phyloP scores from a whole-genome alignment of 2,888 invertebrate genomes.

The Cataglyphis rosenhaueri region DNA sequence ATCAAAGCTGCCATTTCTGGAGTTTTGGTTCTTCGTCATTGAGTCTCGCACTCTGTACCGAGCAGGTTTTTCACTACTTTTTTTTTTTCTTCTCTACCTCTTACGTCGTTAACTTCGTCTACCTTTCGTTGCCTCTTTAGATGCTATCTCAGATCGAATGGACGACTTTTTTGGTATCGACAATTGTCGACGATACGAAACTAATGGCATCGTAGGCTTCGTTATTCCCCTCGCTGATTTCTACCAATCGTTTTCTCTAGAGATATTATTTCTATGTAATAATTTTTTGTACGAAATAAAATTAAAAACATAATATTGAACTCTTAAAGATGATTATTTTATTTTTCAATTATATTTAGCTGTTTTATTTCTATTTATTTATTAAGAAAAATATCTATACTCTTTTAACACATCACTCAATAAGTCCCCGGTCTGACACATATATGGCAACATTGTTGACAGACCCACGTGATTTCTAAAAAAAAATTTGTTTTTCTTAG shows the following conservation, averaged over 20 bases:
- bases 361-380: not conserved
- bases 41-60: slow-evolving; percentile 59
- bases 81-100: slow-evolving; percentile 35
- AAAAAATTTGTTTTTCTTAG: too few relatives aligned
- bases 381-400: not conserved
- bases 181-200: slow-evolving; percentile 71
- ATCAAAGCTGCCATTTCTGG: slow-evolving; percentile 77
- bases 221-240: slow-evolving; percentile 67
- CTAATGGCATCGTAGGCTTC: slow-evolving; percentile 68
- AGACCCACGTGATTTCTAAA: too few relatives aligned
- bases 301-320: slow-evolving; percentile 1
- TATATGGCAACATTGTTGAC: too few relatives aligned
- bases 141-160: slow-evolving; percentile 65
- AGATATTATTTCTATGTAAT: slow-evolving; percentile 11
- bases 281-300: not conserved
- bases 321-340: not conserved
- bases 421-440: too few relatives aligned
- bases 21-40: slow-evolving; percentile 62
- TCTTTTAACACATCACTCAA: too few relatives aligned
- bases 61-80: slow-evolving; percentile 44
- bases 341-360: not conserved
- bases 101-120: slow-evolving; percentile 47
- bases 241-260: slow-evolving; percentile 42
- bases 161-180: slow-evolving; percentile 67
- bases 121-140: slow-evolving; percentile 48